A percentile compares a stretch with the other conserved stretches of the same genome.
Conservation (phyloP, 2,888 invertebrate genomes). For the Tiliacea aurago region DNA sequence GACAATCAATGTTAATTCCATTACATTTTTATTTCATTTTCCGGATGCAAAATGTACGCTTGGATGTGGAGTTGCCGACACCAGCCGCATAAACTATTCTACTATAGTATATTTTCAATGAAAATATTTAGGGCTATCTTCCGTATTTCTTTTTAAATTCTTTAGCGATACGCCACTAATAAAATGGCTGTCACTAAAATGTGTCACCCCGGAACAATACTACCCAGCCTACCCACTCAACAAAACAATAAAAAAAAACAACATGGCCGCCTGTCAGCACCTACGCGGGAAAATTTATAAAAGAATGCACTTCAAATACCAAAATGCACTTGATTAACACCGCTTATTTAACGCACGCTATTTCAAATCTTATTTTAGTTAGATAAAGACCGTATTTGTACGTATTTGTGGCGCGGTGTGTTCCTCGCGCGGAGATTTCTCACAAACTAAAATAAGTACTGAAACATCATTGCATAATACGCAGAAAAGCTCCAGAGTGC, state of each 20-base stretch:
- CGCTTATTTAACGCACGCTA: slow-evolving; percentile 40
- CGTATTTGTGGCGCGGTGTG: slow-evolving; percentile 70
- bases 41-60: background rate
- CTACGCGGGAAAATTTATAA: slow-evolving; percentile 61
- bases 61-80: background rate
- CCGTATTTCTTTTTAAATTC: slow-evolving; percentile 19
- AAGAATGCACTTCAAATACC: slow-evolving; percentile 55
- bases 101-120: background rate
- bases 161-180: slow-evolving; percentile 30
- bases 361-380: slow-evolving; percentile 49
- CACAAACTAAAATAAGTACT: slow-evolving; percentile 88
- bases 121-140: slow-evolving; percentile 2
- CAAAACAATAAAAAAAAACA: slow-evolving; percentile 73
- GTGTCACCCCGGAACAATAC: slow-evolving; percentile 72
- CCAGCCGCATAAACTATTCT: too few relatives aligned
- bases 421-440: slow-evolving; percentile 78
- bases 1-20: too few relatives aligned
- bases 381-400: slow-evolving; percentile 63
- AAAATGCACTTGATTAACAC: slow-evolving; percentile 57
- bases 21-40: background rate
- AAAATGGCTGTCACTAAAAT: slow-evolving; percentile 50
- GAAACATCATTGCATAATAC: slow-evolving; percentile 87
- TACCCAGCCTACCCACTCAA: slow-evolving; percentile 72
- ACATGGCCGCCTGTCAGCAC: slow-evolving; percentile 71
- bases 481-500: slow-evolving; percentile 84